phyloP scores from a whole-genome alignment of 2,797 vertebrate species.

The Ficedula albicollis region DNA sequence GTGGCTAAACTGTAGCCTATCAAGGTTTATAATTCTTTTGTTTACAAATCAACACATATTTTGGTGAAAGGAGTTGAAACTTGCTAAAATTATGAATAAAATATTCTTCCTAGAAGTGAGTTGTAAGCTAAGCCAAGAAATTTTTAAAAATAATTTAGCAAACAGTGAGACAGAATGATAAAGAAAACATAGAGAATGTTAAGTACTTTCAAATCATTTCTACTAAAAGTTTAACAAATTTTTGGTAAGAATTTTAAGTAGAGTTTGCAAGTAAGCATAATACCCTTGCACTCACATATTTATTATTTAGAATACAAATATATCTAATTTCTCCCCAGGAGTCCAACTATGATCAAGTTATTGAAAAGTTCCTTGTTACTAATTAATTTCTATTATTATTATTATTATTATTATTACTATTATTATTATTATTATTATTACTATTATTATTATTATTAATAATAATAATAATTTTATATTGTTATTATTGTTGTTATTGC shows the following conservation, averaged over 20 bases:
- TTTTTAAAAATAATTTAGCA: neutral
- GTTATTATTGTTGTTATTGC: neutral
- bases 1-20: neutral
- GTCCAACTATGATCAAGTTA: too few species aligned
- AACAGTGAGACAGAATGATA: neutral
- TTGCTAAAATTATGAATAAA: neutral
- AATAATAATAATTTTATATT: neutral
- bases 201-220: neutral
- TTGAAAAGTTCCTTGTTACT: too few species aligned
- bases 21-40: neutral
- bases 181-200: neutral
- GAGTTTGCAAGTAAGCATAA: neutral
- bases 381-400: too few species aligned
- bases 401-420: too few species aligned
- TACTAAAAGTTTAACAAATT: neutral
- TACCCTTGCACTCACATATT: neutral
- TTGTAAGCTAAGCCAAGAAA: neutral
- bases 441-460: neutral
- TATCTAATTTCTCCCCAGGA: too few species aligned
- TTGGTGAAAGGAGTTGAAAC: neutral
- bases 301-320: neutral
- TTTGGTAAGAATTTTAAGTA: neutral
- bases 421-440: too few species aligned
- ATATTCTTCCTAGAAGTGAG: neutral
- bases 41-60: neutral